Conservation (phyloP, 2,797 vertebrate genomes). For the Microtus californicus region DNA sequence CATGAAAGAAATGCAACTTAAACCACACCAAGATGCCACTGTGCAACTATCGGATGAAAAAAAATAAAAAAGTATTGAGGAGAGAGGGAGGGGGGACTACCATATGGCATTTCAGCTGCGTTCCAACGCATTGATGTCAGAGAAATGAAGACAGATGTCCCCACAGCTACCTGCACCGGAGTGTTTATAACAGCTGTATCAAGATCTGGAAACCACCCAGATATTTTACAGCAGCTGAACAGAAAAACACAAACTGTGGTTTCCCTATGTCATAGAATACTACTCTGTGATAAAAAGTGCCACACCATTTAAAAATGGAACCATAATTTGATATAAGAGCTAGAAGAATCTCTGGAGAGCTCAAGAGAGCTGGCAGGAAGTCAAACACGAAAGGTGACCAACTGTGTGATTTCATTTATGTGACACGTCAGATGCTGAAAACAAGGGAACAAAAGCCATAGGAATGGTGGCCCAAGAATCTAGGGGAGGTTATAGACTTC, state of each 20-base stretch:
- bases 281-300: neutral
- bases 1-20: slow-evolving; percentile 16
- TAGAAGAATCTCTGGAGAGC: slow-evolving; percentile 10
- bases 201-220: slow-evolving; percentile 1
- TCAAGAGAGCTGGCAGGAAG: neutral
- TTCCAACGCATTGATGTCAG: neutral
- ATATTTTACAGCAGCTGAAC: slow-evolving; percentile 24
- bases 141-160: slow-evolving; percentile 20
- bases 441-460: neutral
- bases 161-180: neutral
- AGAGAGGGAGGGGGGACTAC: neutral
- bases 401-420: neutral
- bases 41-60: neutral
- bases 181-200: slow-evolving; percentile 18
- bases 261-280: neutral
- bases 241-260: neutral
- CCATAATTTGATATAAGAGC: neutral
- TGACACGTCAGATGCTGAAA: slow-evolving; percentile 39
- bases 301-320: neutral
- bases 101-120: neutral
- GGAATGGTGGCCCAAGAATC: neutral
- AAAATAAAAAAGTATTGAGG: neutral
- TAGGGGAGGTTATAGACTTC: neutral
- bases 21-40: neutral
- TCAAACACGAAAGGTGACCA: neutral